Percentiles rank a stretch among this genome's conserved stretches.
phyloP scores from a whole-genome alignment of 2,888 invertebrate genomes.

The Calameuta pallipes region DNA sequence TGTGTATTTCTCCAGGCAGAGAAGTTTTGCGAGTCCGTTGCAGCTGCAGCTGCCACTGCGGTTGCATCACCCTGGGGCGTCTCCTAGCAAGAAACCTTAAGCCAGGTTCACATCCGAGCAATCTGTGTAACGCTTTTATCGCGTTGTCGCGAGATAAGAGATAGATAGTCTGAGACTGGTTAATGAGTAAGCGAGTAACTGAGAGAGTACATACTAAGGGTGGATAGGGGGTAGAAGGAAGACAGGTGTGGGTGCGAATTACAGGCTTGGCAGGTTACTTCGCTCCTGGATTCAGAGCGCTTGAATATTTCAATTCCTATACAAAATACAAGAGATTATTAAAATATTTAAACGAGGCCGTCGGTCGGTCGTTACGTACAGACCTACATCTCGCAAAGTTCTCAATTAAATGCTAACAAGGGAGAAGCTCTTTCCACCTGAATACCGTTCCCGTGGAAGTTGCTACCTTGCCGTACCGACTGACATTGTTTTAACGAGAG shows the following conservation, averaged over 20 bases:
- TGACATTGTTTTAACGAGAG: slow-evolving; percentile 57
- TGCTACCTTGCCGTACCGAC: slow-evolving; percentile 27
- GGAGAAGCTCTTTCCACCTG: slow-evolving; percentile 57
- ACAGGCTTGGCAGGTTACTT: slow-evolving; percentile 3
- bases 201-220: not conserved
- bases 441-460: slow-evolving; percentile 51
- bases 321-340: slow-evolving; percentile 59
- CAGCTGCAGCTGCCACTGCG: too few relatives aligned
- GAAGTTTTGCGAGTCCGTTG: too few relatives aligned
- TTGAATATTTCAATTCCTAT: slow-evolving; percentile 51
- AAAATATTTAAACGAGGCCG: slow-evolving; percentile 58
- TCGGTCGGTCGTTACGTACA: slow-evolving; percentile 49
- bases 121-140: too few relatives aligned
- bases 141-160: not conserved
- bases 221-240: slow-evolving; percentile 1
- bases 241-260: not conserved
- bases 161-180: not conserved
- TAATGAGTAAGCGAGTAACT: not conserved
- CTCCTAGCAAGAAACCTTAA: too few relatives aligned
- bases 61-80: too few relatives aligned
- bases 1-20: too few relatives aligned
- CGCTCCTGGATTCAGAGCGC: too few relatives aligned
- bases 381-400: slow-evolving; percentile 45
- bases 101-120: too few relatives aligned
- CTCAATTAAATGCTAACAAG: slow-evolving; percentile 61